Evolutionary conservation across 2,797 vertebrate species (phyloP).

Genomic region (Gymnodraco acuticeps): DNA sequence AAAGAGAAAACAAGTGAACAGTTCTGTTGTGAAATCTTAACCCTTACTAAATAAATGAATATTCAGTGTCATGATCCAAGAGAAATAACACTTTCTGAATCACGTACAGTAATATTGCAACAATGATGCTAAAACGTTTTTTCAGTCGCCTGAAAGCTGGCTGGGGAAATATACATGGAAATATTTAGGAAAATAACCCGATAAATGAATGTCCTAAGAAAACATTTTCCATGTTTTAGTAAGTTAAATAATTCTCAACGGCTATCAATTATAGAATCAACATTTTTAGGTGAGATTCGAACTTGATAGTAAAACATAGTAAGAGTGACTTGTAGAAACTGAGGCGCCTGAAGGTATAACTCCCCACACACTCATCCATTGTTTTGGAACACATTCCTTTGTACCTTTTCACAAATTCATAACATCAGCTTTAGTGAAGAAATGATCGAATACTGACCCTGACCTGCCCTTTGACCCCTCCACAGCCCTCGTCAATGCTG

Average conservation of each 20-base stretch:
- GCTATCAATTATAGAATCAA: neutral
- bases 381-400: too few relatives aligned
- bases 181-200: neutral
- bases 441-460: neutral
- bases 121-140: neutral
- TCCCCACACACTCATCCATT: too few relatives aligned
- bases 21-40: neutral
- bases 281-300: neutral
- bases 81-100: neutral
- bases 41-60: neutral
- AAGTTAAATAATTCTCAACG: neutral
- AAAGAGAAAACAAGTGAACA: neutral
- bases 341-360: too few relatives aligned
- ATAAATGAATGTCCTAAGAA: neutral
- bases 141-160: too few relatives aligned
- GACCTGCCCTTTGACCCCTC: slow-evolving; percentile 11
- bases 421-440: neutral
- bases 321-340: too few relatives aligned
- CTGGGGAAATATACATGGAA: too few relatives aligned
- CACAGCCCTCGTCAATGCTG: slow-evolving; percentile 74
- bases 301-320: neutral
- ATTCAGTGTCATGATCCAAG: neutral
- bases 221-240: neutral
- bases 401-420: too few relatives aligned
- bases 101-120: neutral